Evolutionary conservation across 2,888 invertebrate genomes (phyloP).

Genomic region (Notodonta ziczac): DNA sequence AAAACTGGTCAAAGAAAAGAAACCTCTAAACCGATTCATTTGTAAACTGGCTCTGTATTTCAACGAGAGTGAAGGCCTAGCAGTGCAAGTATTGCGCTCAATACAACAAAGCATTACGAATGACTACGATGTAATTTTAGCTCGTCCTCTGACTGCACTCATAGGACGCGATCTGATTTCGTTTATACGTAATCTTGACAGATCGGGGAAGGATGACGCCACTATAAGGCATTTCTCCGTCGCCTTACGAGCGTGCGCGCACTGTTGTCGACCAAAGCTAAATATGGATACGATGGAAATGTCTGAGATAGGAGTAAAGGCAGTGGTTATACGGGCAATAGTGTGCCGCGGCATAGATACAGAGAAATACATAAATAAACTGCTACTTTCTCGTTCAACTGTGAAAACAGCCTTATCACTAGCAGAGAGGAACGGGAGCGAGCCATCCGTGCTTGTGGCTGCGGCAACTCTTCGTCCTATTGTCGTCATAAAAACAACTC

Average conservation of each 20-base stretch:
- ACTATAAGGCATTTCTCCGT: slow-evolving; percentile 33
- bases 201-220: slow-evolving; percentile 12
- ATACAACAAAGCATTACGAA: slow-evolving; percentile 16
- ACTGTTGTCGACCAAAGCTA: slow-evolving; percentile 47
- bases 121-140: slow-evolving; percentile 15
- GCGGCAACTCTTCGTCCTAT: background rate
- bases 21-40: slow-evolving; percentile 47
- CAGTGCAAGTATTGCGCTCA: slow-evolving; percentile 31
- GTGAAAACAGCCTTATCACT: slow-evolving; percentile 38
- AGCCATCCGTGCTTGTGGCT: background rate
- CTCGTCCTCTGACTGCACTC: slow-evolving; percentile 28
- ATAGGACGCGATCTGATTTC: slow-evolving; percentile 20
- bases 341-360: slow-evolving; percentile 42
- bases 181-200: slow-evolving; percentile 30
- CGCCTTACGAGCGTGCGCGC: slow-evolving; percentile 51
- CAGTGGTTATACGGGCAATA: slow-evolving; percentile 52
- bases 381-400: slow-evolving; percentile 49
- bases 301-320: slow-evolving; percentile 57
- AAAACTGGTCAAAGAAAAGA: slow-evolving; percentile 23
- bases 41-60: slow-evolving; percentile 58
- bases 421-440: background rate
- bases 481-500: background rate
- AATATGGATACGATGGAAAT: slow-evolving; percentile 46
- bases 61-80: slow-evolving; percentile 47
- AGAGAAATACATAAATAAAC: slow-evolving; percentile 34